These are phyloP conservation scores for Calephelis perditalis DNA, from an alignment of 2,888 invertebrate species.

Conservation along the genomic window DNA sequence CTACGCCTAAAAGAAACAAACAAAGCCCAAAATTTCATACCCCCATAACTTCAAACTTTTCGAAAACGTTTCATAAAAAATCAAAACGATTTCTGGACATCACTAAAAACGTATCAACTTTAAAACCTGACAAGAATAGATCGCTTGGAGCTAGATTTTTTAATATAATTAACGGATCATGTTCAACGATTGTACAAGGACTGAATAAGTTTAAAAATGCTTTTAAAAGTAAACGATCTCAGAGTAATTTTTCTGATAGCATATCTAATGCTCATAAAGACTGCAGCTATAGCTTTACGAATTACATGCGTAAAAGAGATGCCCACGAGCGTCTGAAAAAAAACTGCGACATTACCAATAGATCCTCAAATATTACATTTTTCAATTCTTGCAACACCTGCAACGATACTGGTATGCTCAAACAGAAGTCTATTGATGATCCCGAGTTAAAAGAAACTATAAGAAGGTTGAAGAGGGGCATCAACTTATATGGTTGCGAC, in stretches of 20 bases:
- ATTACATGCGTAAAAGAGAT: conserved; percentile 55
- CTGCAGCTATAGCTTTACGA: conserved; percentile 52
- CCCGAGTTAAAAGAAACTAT: conserved; percentile 48
- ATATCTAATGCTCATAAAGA: conserved; percentile 14
- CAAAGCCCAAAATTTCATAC: conserved; percentile 15
- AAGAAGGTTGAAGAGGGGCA: conserved; percentile 61
- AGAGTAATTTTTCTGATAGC: conserved; percentile 14
- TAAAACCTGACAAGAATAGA: conserved; percentile 24
- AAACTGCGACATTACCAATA: conserved; percentile 15
- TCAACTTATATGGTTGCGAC: conserved; percentile 66
- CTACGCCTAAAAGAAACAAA: conserved; percentile 44
- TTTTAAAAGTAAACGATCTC: conserved; percentile 39
- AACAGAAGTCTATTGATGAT: conserved; percentile 47
- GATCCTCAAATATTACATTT: conserved; percentile 26
- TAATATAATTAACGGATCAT: conserved; percentile 56
- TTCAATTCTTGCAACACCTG: conserved; percentile 50
- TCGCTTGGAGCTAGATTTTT: conserved; percentile 47
- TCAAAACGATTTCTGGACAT: background rate
- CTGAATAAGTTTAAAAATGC: conserved; percentile 43
- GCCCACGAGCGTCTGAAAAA: conserved; percentile 32
- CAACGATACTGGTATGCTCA: conserved; percentile 48
- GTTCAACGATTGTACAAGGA: conserved; percentile 51
- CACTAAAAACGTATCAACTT: conserved; percentile 7
- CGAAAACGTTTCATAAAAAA: conserved; percentile 15
- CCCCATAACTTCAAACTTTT: conserved; percentile 25